Conservation (phyloP, 2,113 vertebrate genomes). For the Microcebus lehilahytsara region DNA sequence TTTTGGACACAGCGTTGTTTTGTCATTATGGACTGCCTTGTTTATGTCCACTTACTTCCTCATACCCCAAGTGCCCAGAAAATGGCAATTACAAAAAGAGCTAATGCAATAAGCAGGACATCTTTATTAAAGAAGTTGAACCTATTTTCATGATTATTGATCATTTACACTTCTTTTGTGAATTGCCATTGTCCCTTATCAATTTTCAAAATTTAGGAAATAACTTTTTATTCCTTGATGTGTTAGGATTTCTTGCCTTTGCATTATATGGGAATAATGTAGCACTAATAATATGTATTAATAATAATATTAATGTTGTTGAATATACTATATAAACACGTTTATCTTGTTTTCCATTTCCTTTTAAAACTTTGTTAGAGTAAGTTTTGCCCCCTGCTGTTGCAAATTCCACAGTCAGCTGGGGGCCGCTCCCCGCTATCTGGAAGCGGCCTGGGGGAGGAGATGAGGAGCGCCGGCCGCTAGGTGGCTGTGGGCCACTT, state of each 20-base stretch:
- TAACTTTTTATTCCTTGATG: not conserved
- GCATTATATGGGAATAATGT: not conserved
- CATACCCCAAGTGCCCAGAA: not conserved
- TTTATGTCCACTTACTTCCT: fast-evolving
- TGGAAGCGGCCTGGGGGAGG: not conserved
- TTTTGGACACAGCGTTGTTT: not conserved
- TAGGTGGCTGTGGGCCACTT: not conserved
- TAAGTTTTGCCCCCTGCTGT: not conserved
- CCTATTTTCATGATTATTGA: not conserved
- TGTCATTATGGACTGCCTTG: fast-evolving
- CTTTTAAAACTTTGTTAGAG: not conserved
- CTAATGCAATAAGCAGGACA: not conserved
- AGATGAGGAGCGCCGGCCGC: not conserved
- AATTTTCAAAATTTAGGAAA: not conserved
- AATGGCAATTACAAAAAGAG: not conserved
- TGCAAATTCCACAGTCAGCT: fast-evolving
- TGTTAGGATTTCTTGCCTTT: not conserved
- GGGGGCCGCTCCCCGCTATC: not conserved
- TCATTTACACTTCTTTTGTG: not conserved
- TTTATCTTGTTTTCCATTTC: not conserved
- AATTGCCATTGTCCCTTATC: not conserved
- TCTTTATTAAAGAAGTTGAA: not conserved
- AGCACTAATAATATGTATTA: not conserved
- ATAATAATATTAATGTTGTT: not conserved
- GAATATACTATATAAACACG: not conserved